phyloP scores from a whole-genome alignment of 1,140 invertebrate genomes.

The Galleria mellonella region DNA sequence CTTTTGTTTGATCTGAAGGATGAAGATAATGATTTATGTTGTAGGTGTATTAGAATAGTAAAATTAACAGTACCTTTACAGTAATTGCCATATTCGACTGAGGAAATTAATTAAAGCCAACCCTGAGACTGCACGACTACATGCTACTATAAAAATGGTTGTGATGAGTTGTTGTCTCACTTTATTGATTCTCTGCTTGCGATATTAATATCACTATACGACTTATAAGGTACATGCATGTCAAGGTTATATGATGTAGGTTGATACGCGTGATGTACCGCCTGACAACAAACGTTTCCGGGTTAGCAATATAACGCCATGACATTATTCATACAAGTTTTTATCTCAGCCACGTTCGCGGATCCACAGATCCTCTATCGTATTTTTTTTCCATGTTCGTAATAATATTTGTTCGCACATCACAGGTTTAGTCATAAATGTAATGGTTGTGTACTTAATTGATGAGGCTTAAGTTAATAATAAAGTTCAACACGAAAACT shows the following conservation, averaged over 20 bases:
- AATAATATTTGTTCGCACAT: slow-evolving; percentile 7
- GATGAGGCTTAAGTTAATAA: no score
- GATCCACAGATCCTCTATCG: slow-evolving; percentile 5
- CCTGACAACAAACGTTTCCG: slow-evolving; percentile 48
- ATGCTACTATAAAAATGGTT: slow-evolving; percentile 20
- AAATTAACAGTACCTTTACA: no score
- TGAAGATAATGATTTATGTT: no score
- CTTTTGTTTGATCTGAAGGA: no score
- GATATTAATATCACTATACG: slow-evolving; percentile 14
- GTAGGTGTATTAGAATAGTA: no score
- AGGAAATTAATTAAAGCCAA: slow-evolving; percentile 39
- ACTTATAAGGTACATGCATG: slow-evolving; percentile 36
- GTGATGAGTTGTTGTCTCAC: slow-evolving; percentile 27
- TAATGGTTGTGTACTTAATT: neutral
- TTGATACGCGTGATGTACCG: slow-evolving; percentile 15
- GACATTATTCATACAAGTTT: slow-evolving; percentile 13
- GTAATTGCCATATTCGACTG: slow-evolving; percentile 17
- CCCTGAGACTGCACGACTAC: slow-evolving; percentile 36
- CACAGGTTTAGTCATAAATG: neutral
- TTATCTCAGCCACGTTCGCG: slow-evolving; percentile 8
- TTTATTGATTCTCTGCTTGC: slow-evolving; percentile 47
- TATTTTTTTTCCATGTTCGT: slow-evolving; percentile 3
- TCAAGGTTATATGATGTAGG: slow-evolving; percentile 35
- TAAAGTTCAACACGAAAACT: neutral
- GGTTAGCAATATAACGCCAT: slow-evolving; percentile 13